Percentiles rank a stretch among this genome's conserved stretches.
Conservation (phyloP, 2,113 vertebrate species). For the Epinephelus cyanopodus region DNA sequence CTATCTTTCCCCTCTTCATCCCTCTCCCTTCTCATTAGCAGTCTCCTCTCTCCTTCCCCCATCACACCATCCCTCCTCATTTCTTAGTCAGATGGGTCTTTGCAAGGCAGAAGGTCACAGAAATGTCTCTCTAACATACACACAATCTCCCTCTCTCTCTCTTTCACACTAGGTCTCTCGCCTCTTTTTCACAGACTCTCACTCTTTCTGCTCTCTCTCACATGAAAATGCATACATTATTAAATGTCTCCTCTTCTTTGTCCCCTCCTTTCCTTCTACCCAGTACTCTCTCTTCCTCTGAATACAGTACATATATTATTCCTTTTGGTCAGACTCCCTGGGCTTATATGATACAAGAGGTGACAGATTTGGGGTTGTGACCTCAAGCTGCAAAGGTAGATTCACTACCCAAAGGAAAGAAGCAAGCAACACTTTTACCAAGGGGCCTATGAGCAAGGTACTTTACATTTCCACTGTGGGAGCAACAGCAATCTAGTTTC, state of each 20-base stretch:
- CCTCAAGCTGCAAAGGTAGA: constrained; percentile 30
- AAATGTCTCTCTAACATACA: constrained; percentile 76
- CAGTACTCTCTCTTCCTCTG: constrained; percentile 7
- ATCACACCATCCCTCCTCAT: constrained; percentile 79
- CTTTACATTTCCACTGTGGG: neutral
- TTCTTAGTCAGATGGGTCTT: constrained; percentile 80
- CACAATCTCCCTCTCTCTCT: constrained; percentile 39
- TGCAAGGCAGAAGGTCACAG: constrained; percentile 80
- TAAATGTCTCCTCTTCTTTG: constrained; percentile 37
- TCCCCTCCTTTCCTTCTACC: neutral
- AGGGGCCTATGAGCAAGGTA: constrained; percentile 38
- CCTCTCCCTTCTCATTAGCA: constrained; percentile 75
- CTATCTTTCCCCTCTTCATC: constrained; percentile 38
- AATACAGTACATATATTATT: constrained; percentile 67
- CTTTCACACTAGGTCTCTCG: constrained; percentile 24
- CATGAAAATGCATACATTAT: constrained; percentile 69
- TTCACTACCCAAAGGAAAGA: neutral
- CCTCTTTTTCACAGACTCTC: constrained; percentile 15
- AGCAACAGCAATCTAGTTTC: constrained; percentile 4
- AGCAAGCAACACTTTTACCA: neutral
- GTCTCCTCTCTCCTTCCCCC: constrained; percentile 71
- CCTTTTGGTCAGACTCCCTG: constrained; percentile 57
- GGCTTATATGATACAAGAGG: constrained; percentile 36
- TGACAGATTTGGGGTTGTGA: constrained; percentile 51
- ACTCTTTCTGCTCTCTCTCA: constrained; percentile 39